A percentile compares a stretch with the other conserved stretches of the same genome.
Evolutionary conservation across 2,888 invertebrate species (phyloP).

Genomic region (Ametastegia equiseti): DNA sequence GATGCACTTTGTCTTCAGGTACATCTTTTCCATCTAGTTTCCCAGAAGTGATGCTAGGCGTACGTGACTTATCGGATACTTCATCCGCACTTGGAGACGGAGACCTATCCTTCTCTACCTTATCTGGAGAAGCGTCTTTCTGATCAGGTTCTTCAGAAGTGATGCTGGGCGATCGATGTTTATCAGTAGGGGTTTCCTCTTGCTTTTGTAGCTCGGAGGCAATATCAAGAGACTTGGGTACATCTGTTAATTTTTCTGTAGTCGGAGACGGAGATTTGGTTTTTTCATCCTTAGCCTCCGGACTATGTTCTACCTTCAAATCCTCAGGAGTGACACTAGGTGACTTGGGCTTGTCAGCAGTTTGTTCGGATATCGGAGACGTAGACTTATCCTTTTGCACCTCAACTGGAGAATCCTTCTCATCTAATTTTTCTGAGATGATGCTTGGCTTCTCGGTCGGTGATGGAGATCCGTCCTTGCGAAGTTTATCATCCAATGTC

Average conservation of each 20-base stretch:
- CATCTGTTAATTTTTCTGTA: not conserved
- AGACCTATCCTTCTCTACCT: not conserved
- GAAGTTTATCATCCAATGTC: not conserved
- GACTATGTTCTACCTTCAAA: not conserved
- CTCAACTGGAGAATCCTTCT: constrained; percentile 14
- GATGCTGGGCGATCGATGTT: constrained; percentile 21
- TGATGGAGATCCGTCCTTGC: constrained; percentile 8
- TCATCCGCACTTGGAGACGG: constrained; percentile 22
- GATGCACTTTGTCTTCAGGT: not conserved
- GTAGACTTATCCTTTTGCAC: not conserved
- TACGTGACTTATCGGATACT: not conserved
- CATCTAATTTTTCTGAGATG: not conserved
- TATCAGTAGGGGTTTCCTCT: not conserved
- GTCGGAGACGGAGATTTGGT: constrained; percentile 25
- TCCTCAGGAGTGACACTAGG: not conserved
- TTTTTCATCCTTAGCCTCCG: not conserved
- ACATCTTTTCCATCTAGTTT: not conserved
- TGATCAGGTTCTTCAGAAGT: not conserved
- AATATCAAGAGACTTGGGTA: not conserved
- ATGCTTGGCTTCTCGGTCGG: not conserved
- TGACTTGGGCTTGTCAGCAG: constrained; percentile 7
- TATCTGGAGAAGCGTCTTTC: not conserved
- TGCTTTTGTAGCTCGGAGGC: not conserved
- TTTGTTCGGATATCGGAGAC: constrained; percentile 12
- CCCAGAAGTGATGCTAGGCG: not conserved